These are phyloP conservation scores for Phenganax subtilis DNA, from an alignment of 92 coral and sea anemone species.

Conservation along the genomic window DNA sequence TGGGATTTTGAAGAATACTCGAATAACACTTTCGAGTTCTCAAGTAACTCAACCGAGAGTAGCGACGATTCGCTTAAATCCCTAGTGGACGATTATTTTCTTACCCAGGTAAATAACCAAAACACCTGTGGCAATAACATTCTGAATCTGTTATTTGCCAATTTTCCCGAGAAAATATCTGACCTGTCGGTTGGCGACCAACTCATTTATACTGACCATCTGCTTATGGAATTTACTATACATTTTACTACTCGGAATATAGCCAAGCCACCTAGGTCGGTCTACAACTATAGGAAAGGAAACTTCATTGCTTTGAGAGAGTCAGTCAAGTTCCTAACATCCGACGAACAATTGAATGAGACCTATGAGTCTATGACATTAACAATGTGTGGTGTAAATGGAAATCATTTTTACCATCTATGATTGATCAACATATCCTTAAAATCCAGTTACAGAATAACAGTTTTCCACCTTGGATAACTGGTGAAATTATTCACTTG, in stretches of 20 bases:
- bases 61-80: neutral
- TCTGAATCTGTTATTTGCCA: neutral
- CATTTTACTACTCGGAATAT: neutral
- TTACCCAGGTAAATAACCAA: neutral
- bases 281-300: slow-evolving; percentile 41
- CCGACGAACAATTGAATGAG: neutral
- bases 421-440: slow-evolving; percentile 21
- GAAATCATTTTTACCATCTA: slow-evolving; percentile 7
- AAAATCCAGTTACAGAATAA: neutral
- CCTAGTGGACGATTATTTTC: neutral
- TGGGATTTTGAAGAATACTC: slow-evolving; percentile 1
- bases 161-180: neutral
- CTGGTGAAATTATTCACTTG: slow-evolving; percentile 35
- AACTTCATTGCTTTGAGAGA: slow-evolving; percentile 12
- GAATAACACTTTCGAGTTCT: neutral
- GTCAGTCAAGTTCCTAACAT: slow-evolving; percentile 6
- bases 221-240: neutral
- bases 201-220: neutral
- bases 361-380: slow-evolving; percentile 4
- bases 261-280: neutral
- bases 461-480: slow-evolving; percentile 51
- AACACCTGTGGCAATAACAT: too few relatives aligned
- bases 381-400: slow-evolving; percentile 32
- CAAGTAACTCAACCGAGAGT: too few relatives aligned
- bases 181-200: neutral